Base-by-base conservation (phyloP, 2,888 invertebrate species). In the Epirrhoe tristata region DNA sequence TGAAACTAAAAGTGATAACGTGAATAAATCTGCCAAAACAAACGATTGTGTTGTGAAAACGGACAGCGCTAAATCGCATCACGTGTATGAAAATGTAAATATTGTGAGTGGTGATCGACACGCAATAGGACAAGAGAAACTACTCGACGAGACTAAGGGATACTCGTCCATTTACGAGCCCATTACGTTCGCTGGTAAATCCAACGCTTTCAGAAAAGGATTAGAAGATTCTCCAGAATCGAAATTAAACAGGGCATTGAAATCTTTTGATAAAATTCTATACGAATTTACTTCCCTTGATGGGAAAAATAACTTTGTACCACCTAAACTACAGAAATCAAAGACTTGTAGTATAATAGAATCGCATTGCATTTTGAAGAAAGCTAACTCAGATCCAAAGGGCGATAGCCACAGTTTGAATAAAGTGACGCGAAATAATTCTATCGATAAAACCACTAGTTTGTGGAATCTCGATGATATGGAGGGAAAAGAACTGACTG, bases 291-390 rank as follows among this genome's bases (percentile, higher is more conserved):
- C 84, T 86, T 82, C 83, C 54, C 74, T 84, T 5, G 85, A 85
- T 69, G 75, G 83, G 16, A 86, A 83, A 71, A 72, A 71, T 39
- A 77, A 68, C 68, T 93, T 91, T 70, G 81, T 88, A 75, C 92
- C 94, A 58, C 95, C 95, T 54, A 95, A 94, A 84, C 84, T 96
- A 74, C 94, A 95, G 77, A 96, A 96, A 82, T 95, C 96, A 0
- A 95, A 96, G 81, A 96, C 96, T 74, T 96, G 96, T 82, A 95
- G 95, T 79, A 95, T 95, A 67, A 96, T 96, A 61, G 96, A 95
- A 84, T 95, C 96, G 0, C 94, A 95, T 69, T 96, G 96, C 81
- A 95, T 96, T 74, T 84, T 95, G 58, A 95, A 96, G 81, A 95
- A 95, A 81, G 87, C 93, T 8, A 90, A 90, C 76, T 94, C 94